These are phyloP conservation scores for Drosophila ironensis DNA, from an alignment of 1,140 invertebrate species.

Conservation along the genomic window DNA sequence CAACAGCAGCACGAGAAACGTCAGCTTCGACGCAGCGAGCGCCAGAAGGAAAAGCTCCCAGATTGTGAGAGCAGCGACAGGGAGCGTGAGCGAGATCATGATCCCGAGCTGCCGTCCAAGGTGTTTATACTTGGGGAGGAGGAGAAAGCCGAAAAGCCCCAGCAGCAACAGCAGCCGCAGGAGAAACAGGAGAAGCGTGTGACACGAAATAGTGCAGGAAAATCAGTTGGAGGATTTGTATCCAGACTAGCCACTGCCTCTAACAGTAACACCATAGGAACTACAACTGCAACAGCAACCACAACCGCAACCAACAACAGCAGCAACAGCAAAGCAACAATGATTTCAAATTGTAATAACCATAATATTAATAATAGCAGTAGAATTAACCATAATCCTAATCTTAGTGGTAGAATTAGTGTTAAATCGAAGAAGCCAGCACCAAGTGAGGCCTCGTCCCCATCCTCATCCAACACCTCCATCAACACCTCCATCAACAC, in stretches of 20 bases:
- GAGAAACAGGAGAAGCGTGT: slow-evolving; percentile 51
- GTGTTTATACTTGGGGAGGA: slow-evolving; percentile 8
- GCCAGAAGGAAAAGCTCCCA: slow-evolving; percentile 56
- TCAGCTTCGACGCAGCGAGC: slow-evolving; percentile 58
- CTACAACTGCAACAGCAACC: slow-evolving; percentile 17
- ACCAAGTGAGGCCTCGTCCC: slow-evolving; percentile 45
- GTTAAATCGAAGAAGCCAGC: slow-evolving; percentile 57
- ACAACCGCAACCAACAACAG: slow-evolving; percentile 16
- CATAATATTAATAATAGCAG: slow-evolving; percentile 71
- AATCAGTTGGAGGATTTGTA: slow-evolving; percentile 30
- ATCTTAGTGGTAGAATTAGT: slow-evolving; percentile 71
- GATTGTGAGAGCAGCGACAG: slow-evolving; percentile 58
- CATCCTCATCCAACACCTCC: slow-evolving; percentile 15
- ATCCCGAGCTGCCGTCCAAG: slow-evolving; percentile 12
- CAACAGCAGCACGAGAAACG: slow-evolving; percentile 20
- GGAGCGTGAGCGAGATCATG: slow-evolving; percentile 14
- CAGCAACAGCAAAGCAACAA: slow-evolving; percentile 57
- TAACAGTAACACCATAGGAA: slow-evolving; percentile 51
- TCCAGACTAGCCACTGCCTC: slow-evolving; percentile 51
- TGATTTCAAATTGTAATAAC: slow-evolving; percentile 80
- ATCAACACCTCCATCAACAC: slow-evolving; percentile 1
- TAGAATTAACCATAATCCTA: slow-evolving; percentile 65
- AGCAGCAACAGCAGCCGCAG: slow-evolving; percentile 4
- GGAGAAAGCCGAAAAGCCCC: slow-evolving; percentile 6
- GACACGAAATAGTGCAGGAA: slow-evolving; percentile 65